phyloP scores from a whole-genome alignment of 37 sponge, comb jelly and placozoan genomes.

The Ephydatia muelleri region DNA sequence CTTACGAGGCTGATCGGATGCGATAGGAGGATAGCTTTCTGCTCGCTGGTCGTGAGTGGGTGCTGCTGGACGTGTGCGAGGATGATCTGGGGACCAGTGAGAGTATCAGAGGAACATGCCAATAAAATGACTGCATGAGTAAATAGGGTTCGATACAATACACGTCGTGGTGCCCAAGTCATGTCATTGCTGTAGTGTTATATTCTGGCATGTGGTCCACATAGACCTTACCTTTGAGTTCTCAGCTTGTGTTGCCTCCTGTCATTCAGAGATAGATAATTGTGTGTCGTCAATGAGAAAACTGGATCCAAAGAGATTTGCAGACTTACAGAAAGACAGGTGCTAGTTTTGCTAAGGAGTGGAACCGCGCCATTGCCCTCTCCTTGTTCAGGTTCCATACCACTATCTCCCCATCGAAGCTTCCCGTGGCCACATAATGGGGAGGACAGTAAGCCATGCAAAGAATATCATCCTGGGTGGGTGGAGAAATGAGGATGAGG shows the following conservation, averaged over 20 bases:
- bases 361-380: conserved; percentile 63
- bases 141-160: too few relatives aligned
- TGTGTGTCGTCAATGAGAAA: neutral
- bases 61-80: neutral
- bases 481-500: too few relatives aligned
- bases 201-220: neutral
- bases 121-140: too few relatives aligned
- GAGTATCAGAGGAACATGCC: neutral
- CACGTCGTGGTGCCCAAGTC: too few relatives aligned
- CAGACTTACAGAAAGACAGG: conserved; percentile 21
- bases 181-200: too few relatives aligned
- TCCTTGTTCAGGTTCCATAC: conserved; percentile 93
- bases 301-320: neutral
- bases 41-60: conserved; percentile 63
- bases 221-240: neutral
- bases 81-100: neutral
- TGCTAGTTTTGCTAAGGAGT: conserved; percentile 24
- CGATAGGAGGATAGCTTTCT: conserved; percentile 48
- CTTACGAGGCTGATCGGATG: conserved; percentile 54
- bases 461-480: conserved; percentile 88
- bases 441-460: conserved; percentile 79
- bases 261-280: neutral
- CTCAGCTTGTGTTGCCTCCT: neutral
- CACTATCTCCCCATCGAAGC: conserved; percentile 92
- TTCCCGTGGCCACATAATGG: conserved; percentile 91